Percentiles rank a stretch among this genome's conserved stretches.
These are phyloP conservation scores for Etheostoma spectabile DNA, from an alignment of 2,113 vertebrate genomes.

Conservation along the genomic window DNA sequence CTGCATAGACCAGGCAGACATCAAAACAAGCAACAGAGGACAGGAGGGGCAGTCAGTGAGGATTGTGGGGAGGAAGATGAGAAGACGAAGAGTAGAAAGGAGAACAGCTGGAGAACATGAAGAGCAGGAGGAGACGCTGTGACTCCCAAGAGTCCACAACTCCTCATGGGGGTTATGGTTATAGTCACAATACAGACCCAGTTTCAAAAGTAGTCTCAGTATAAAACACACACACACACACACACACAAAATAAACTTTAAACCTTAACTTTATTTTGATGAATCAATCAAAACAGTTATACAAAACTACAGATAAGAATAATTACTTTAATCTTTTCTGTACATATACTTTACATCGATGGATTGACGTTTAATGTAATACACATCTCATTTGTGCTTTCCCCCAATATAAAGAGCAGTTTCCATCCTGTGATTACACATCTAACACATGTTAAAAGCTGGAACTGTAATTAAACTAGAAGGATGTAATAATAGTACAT, in stretches of 20 bases:
- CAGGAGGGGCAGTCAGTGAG: constrained; percentile 16
- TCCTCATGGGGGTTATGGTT: neutral
- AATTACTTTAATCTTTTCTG: neutral
- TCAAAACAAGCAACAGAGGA: constrained; percentile 24
- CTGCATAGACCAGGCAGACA: constrained; percentile 15
- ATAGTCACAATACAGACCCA: neutral
- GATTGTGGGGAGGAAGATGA: constrained; percentile 31
- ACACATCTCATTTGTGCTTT: neutral
- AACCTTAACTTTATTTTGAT: no score
- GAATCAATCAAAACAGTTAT: neutral
- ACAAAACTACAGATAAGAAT: neutral
- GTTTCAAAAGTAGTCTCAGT: neutral
- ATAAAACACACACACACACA: neutral
- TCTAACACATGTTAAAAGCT: neutral
- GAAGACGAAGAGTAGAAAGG: constrained; percentile 10
- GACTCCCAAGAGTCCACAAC: neutral
- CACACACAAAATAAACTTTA: neutral
- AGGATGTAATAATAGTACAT: neutral
- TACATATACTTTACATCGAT: no score
- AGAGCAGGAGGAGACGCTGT: constrained; percentile 12
- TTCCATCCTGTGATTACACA: neutral
- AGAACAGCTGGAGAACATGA: constrained; percentile 5
- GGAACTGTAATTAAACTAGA: neutral
- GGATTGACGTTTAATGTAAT: no score
- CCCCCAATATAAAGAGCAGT: neutral